Base-by-base conservation (phyloP, 2,113 vertebrate species). In the Falco punctatus region DNA sequence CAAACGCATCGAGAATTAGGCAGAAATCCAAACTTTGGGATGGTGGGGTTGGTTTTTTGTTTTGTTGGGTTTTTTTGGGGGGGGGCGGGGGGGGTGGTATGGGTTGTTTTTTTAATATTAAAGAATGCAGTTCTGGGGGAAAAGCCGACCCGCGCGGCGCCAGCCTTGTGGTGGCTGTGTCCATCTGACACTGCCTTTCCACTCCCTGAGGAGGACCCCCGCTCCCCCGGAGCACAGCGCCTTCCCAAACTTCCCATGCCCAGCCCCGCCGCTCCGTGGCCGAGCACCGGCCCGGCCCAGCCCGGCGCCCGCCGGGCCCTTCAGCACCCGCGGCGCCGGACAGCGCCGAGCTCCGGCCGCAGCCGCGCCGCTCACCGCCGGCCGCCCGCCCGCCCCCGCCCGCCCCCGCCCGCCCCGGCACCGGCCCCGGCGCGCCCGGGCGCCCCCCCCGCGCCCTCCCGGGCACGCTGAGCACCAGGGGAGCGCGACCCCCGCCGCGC, bases 241-340 rank as follows among this genome's bases (percentile, higher is more conserved):
- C 75, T 49, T 59, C 77, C 70, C 27, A 95, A 96, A 96, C 90
- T 94, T 89, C 87, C 48, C 66, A 48, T 15, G 81, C 52, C 40
- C 46, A 20, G 74, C 46, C 65, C 27, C 74, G 52, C 78, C 71
- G 23, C 35, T 38, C 35, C 24, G 9, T 61, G 6, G 20, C 16
- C 52, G 30, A 35, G 28, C 42, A 15, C 69, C 51, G n/a, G 46
- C 16, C 54, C 27, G 49, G 26, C 51, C 74, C 61, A 58, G 42
- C 59, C 81, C 79, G 28, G 26, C 59, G 62, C 80, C 35, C 35
- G 35, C 35, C 35, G 35, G 35, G 35, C 35, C 35, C 35, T 98
- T 98, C 98, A 98, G 98, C 97, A 98, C 98, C 88, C 32, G 93
- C 89, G 55, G 42, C 48, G 61, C 94, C n/a, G 97, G 98, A 97